A percentile compares a stretch with the other conserved stretches of the same genome.
Conservation (phyloP, 1,140 invertebrate genomes). For the Sitophilus oryzae region DNA sequence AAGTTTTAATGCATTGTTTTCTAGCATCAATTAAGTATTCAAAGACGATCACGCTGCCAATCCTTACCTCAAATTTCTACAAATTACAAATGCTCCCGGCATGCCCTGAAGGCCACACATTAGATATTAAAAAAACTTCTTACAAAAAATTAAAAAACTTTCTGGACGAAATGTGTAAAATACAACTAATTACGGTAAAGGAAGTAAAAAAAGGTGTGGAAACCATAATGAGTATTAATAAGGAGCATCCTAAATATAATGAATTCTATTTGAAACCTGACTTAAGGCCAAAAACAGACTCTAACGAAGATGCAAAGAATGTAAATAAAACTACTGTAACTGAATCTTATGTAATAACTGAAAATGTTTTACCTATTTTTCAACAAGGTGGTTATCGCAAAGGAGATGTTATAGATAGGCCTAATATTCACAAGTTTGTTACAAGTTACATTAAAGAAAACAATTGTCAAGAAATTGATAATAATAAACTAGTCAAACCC, state of each 20-base stretch:
- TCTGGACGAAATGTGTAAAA: constrained; percentile 60
- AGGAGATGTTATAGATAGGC: constrained; percentile 60
- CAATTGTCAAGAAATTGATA: constrained; percentile 54
- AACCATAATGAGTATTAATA: constrained; percentile 57
- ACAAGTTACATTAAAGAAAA: constrained; percentile 73
- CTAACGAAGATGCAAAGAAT: constrained; percentile 29
- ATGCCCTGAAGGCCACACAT: constrained; percentile 56
- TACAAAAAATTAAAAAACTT: constrained; percentile 87
- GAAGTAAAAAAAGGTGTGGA: constrained; percentile 69
- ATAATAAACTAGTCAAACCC: constrained; percentile 48
- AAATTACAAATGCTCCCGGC: constrained; percentile 71
- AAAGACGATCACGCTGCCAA: constrained; percentile 59
- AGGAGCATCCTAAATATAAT: constrained; percentile 50
- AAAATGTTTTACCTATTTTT: constrained; percentile 59
- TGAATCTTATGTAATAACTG: constrained; percentile 66
- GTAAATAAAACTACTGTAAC: constrained; percentile 46
- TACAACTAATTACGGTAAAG: constrained; percentile 59
- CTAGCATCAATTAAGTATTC: constrained; percentile 67
- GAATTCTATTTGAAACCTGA: constrained; percentile 36
- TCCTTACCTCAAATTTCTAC: constrained; percentile 71
- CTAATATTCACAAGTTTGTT: constrained; percentile 64
- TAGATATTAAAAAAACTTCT: constrained; percentile 85
- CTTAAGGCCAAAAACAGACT: constrained; percentile 32
- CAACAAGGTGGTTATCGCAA: constrained; percentile 61
- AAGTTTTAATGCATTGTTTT: constrained; percentile 69